Evolutionary conservation across 2,113 vertebrate genomes (phyloP).

Genomic region (Leucosticte australis): DNA sequence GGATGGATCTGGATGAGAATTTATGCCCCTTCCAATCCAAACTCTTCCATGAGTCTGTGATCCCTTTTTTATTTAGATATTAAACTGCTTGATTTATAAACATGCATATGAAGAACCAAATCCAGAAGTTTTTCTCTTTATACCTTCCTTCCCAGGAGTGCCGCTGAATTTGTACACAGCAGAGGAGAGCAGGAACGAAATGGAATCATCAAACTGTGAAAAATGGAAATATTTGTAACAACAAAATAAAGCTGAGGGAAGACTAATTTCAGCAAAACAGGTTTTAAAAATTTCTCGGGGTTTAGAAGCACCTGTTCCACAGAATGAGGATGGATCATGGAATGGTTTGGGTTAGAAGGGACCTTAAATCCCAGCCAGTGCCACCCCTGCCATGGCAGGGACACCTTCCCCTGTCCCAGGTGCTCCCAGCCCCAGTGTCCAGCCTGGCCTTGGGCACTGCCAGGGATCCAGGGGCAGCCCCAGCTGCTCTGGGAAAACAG

Average conservation of each 20-base stretch:
- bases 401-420: not conserved
- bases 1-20: not conserved
- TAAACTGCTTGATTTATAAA: not conserved
- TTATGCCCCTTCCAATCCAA: not conserved
- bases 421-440: not conserved
- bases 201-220: constrained; percentile 27
- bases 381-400: not conserved
- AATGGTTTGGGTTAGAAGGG: no score
- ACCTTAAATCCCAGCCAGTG: rapidly evolving
- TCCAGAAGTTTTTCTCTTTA: not conserved
- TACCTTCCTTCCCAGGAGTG: constrained; percentile 7
- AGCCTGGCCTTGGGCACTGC: not conserved
- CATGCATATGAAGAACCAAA: not conserved
- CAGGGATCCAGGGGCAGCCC: not conserved
- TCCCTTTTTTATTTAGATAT: not conserved
- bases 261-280: not conserved
- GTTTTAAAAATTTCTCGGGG: rapidly evolving
- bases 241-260: not conserved
- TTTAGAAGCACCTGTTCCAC: not conserved
- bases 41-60: not conserved
- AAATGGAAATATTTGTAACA: constrained; percentile 15
- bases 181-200: not conserved
- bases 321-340: not conserved
- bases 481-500: not conserved
- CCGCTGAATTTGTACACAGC: not conserved